Base-by-base conservation (phyloP, 2,113 vertebrate genomes). In the Typhlomys cinereus region DNA sequence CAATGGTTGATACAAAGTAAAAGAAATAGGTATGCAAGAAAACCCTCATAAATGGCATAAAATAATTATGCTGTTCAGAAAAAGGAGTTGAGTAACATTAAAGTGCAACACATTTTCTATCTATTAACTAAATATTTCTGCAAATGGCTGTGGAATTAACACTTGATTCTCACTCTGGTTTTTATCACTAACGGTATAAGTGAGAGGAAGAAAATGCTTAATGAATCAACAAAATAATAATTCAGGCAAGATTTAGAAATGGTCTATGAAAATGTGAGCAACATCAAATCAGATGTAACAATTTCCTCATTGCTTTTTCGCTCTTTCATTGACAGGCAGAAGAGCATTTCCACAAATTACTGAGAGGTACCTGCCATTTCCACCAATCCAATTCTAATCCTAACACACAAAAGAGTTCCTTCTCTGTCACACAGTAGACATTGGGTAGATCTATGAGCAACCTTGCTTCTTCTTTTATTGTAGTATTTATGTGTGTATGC, bases 81-180 rank as follows among this genome's bases (percentile, higher is more conserved):
- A 97, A 78, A 89, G 96, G 97, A 96, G n/a, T 96, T 23, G 97
- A 97, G 78, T 93, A 95, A 79, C 50, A 94, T 95, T 97, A 96
- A 97, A 97, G 93, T 96, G 91, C 44, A 46, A 75, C 62, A 50
- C 94, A 91, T 96, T 96, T 95, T 74, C 75, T 96, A 10, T 85
- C 96, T 90, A 90, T 95, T 97, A 97, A 73, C 71, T 96, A 96
- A 97, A 92, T 21, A 88, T 52, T 91, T 79, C 85, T 84, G 94
- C 13, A 94, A 96, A 92, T 91, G 66, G 92, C 52, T 66, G 64
- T 71, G 94, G 94, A 94, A 96, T 69, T 75, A 31, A 95, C 97
- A 97, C 89, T 93, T 18, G 74, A 44, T 83, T 57, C 85, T 15
- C 29, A 89, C 34, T 57, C 87, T 66, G 71, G 57, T 92, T 85